These are phyloP conservation scores for Chaitophorus viminalis DNA, from an alignment of 2,888 invertebrate species.

Conservation along the genomic window DNA sequence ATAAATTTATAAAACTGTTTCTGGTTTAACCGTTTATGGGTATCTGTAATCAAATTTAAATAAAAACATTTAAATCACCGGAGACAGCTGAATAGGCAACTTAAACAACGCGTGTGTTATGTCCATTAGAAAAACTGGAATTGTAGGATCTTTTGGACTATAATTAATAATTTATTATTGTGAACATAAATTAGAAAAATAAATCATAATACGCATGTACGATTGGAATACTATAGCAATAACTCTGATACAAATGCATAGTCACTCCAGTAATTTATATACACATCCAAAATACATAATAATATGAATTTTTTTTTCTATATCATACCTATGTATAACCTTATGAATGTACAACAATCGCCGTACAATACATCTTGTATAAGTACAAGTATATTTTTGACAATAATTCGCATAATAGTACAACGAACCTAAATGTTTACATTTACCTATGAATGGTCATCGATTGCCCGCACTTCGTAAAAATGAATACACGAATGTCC, in stretches of 20 bases:
- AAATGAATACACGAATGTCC: not conserved
- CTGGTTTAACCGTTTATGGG: not conserved
- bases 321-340: too few species aligned
- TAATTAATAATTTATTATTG: slow-evolving; percentile 8
- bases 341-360: too few species aligned
- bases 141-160: not conserved
- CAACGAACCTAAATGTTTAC: not conserved
- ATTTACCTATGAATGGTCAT: not conserved
- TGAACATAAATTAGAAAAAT: not conserved
- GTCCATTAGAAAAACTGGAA: not conserved
- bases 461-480: not conserved
- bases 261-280: not conserved
- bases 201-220: not conserved
- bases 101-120: slow-evolving; percentile 10
- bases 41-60: not conserved
- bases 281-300: too few species aligned
- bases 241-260: not conserved
- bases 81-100: slow-evolving; percentile 33
- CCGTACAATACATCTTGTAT: too few species aligned
- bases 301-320: too few species aligned
- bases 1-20: not conserved
- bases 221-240: not conserved
- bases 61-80: not conserved
- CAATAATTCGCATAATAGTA: not conserved
- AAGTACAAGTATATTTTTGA: not conserved